Conservation (phyloP, 2,113 vertebrate genomes). For the Bubo bubo region DNA sequence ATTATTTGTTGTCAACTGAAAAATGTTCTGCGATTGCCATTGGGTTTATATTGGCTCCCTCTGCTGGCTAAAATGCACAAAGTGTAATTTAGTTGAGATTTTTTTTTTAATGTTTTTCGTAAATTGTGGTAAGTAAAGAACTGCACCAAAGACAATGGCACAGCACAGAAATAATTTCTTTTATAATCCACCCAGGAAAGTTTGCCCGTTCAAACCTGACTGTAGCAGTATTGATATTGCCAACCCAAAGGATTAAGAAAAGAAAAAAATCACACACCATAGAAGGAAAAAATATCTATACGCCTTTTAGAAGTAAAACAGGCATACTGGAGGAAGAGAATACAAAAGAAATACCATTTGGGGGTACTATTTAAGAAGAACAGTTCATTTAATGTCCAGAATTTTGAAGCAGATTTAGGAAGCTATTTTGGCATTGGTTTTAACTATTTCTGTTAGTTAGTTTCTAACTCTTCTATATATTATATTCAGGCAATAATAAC, state of each 20-base stretch:
- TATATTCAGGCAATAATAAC: background rate
- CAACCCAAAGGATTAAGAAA: background rate
- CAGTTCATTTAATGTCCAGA: background rate
- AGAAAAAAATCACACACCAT: accelerated
- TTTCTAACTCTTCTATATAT: background rate
- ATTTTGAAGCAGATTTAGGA: background rate
- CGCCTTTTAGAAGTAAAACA: background rate
- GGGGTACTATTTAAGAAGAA: background rate
- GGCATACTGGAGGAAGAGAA: background rate
- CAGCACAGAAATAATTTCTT: background rate
- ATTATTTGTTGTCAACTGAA: background rate
- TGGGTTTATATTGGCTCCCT: slow-evolving; percentile 55
- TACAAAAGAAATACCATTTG: background rate
- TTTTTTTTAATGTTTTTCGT: background rate
- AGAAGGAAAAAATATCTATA: background rate
- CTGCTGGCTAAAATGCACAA: background rate
- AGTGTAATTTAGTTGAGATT: background rate
- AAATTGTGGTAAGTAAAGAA: background rate
- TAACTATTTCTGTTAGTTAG: background rate
- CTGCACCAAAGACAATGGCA: accelerated
- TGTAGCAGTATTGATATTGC: background rate
- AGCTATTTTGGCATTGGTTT: background rate
- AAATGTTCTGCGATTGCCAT: background rate
- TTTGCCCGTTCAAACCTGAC: background rate
- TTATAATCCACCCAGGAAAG: background rate